Evolutionary conservation across 2,888 invertebrate genomes (phyloP).

Genomic region (Salpingus planirostris): DNA sequence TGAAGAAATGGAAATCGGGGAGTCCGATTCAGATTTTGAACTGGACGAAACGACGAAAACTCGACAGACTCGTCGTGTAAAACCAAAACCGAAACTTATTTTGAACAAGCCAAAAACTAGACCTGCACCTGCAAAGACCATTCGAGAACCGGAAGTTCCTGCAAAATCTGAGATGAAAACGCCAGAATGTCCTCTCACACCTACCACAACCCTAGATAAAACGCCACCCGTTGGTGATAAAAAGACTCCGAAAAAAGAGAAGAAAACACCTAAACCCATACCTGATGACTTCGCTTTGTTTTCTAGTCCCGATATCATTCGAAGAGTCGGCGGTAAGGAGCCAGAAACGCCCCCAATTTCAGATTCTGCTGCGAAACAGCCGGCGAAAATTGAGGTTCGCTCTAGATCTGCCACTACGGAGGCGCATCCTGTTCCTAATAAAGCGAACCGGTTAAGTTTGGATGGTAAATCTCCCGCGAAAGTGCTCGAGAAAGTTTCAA

Average conservation of each 20-base stretch:
- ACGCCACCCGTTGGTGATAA: constrained; percentile 15
- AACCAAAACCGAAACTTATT: constrained; percentile 17
- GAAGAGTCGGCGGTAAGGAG: constrained; percentile 47
- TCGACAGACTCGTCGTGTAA: no score
- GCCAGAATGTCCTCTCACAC: constrained; percentile 4
- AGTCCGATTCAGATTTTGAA: constrained; percentile 47
- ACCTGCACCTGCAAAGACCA: constrained; percentile 29
- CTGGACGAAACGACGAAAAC: constrained; percentile 30
- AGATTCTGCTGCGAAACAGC: constrained; percentile 26
- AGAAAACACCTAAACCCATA: constrained; percentile 45
- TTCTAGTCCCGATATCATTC: constrained; percentile 70
- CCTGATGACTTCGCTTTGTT: constrained; percentile 61
- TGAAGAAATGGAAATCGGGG: constrained; percentile 37
- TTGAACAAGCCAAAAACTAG: constrained; percentile 4
- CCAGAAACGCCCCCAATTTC: constrained; percentile 14
- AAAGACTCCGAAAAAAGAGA: constrained; percentile 36
- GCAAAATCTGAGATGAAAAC: constrained; percentile 1
- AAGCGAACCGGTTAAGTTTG: constrained; percentile 26
- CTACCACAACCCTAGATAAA: constrained; percentile 21
- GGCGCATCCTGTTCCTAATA: constrained; percentile 18
- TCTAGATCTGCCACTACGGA: constrained; percentile 30
- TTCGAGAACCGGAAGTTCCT: constrained; percentile 8
- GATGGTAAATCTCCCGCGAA: constrained; percentile 25
- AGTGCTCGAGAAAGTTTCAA: constrained; percentile 9
- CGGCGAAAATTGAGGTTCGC: constrained; percentile 34